Evolutionary conservation across 2,888 invertebrate species (phyloP), one percentile per base, ranked within the genome.

Genomic region (Drosophila yooni): DNA sequence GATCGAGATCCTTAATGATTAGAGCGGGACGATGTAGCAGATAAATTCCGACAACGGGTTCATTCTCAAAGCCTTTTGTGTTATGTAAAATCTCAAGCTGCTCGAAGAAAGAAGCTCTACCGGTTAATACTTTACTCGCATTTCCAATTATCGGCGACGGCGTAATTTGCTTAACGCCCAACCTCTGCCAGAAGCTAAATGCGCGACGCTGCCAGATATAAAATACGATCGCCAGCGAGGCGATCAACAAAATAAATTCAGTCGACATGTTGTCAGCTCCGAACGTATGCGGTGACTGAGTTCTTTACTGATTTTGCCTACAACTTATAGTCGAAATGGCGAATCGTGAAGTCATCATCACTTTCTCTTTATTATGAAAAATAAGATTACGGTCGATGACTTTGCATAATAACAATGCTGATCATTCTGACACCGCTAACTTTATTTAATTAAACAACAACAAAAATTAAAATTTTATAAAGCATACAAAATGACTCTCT

Each of bases 71-170:
- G 4, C 81, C 69, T 36, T 92, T 74, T 69, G 76, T 38, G 74
- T 90, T 48, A 48, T 79, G 54, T 38, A 74, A 18, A 33, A 92
- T 73, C 57, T 93, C 91, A 0, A 93, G 15, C 2, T 91, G 91
- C 5, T 91, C 68, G 2, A 90, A 89, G 0, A 92, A 74, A 15
- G 91, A 64, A 29, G 70, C 78, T 50, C 75, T 88, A 13, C 83
- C 81, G 0, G 90, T 62, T 0, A 94, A 2, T 7, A 93, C 83
- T 2, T 89, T 84, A 0, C 66, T 74, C 31, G 93, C 77, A 69
- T 93, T 94, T 11, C 94, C 94, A 33, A 93, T 51, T n/a, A 94
- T 76, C 2, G 92, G 90, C 0, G 76, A 70, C 0, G 94, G 91
- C 2, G 87, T 60, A 0, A 93, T 58, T 43, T 90, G 90, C 13